Conservation (phyloP, 2,113 vertebrate genomes). For the Athene cunicularia region DNA sequence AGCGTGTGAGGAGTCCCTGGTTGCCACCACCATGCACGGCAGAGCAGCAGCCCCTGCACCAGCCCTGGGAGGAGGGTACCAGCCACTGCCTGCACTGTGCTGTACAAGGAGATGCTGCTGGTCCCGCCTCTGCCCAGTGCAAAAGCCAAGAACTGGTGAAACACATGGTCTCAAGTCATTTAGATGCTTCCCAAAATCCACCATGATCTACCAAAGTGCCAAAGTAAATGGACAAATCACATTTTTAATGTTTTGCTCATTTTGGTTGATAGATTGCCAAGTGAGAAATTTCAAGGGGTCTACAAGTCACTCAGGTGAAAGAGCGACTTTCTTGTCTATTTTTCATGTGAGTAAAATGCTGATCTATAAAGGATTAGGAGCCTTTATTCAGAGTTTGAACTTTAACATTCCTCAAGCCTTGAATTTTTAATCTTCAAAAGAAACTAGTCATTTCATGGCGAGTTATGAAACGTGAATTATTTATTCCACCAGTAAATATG, state of each 20-base stretch:
- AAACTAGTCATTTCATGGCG: constrained; percentile 55
- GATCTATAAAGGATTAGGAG: constrained; percentile 46
- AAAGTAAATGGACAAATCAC: constrained; percentile 30
- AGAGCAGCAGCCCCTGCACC: background rate
- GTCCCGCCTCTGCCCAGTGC: background rate
- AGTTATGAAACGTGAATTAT: constrained; percentile 70
- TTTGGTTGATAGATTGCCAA: constrained; percentile 47
- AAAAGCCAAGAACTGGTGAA: background rate
- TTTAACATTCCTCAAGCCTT: constrained; percentile 54
- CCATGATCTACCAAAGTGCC: background rate
- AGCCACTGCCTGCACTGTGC: fast-evolving
- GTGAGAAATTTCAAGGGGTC: constrained; percentile 36
- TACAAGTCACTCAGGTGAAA: constrained; percentile 20
- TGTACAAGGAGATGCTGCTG: background rate
- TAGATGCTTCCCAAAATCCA: background rate
- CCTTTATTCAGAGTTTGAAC: constrained; percentile 59
- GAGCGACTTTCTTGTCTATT: constrained; percentile 21
- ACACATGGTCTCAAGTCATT: background rate
- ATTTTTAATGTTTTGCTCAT: background rate
- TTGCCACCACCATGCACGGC: background rate
- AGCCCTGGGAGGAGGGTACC: background rate
- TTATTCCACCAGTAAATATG: constrained; percentile 69
- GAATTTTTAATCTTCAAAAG: constrained; percentile 66
- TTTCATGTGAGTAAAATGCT: constrained; percentile 35
- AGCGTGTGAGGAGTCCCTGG: background rate